These are phyloP conservation scores for Drosophila persimilis DNA, from an alignment of 1,140 invertebrate species.

Conservation along the genomic window DNA sequence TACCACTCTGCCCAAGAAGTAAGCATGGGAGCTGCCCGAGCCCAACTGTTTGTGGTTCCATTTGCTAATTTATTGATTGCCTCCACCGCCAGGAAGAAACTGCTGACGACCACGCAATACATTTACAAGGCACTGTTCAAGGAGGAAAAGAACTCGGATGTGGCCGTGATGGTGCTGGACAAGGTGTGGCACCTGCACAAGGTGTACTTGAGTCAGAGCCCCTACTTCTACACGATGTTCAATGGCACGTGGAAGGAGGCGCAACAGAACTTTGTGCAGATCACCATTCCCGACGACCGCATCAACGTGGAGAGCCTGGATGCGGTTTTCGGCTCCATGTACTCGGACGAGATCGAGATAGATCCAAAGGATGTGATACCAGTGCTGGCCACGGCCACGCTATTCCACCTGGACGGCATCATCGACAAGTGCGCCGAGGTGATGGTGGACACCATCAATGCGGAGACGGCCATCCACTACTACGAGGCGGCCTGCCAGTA, in stretches of 20 bases:
- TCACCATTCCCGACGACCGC: slow-evolving; percentile 90
- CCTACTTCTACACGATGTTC: slow-evolving; percentile 94
- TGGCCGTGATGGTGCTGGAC: slow-evolving; percentile 89
- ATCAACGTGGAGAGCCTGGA: slow-evolving; percentile 89
- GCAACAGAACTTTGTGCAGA: slow-evolving; percentile 86
- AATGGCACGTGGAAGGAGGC: slow-evolving; percentile 91
- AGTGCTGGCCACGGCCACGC: slow-evolving; percentile 89
- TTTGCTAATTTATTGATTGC: slow-evolving; percentile 21
- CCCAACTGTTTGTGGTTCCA: neutral
- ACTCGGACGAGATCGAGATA: slow-evolving; percentile 90
- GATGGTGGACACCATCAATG: slow-evolving; percentile 90
- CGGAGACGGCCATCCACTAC: slow-evolving; percentile 87
- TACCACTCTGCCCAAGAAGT: slow-evolving; percentile 73
- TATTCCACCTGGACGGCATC: slow-evolving; percentile 90
- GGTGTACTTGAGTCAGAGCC: slow-evolving; percentile 91
- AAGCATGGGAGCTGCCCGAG: neutral
- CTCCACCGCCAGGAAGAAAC: slow-evolving; percentile 85
- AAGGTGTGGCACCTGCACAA: slow-evolving; percentile 91
- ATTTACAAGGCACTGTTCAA: slow-evolving; percentile 91
- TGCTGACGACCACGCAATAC: slow-evolving; percentile 90
- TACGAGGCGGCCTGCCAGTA: slow-evolving; percentile 88
- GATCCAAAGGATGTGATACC: slow-evolving; percentile 88
- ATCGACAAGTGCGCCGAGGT: slow-evolving; percentile 90
- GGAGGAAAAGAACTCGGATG: slow-evolving; percentile 90
- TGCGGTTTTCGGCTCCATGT: slow-evolving; percentile 90